Conservation (phyloP, 2,797 vertebrate species). For the Leptoclinus maculatus region DNA sequence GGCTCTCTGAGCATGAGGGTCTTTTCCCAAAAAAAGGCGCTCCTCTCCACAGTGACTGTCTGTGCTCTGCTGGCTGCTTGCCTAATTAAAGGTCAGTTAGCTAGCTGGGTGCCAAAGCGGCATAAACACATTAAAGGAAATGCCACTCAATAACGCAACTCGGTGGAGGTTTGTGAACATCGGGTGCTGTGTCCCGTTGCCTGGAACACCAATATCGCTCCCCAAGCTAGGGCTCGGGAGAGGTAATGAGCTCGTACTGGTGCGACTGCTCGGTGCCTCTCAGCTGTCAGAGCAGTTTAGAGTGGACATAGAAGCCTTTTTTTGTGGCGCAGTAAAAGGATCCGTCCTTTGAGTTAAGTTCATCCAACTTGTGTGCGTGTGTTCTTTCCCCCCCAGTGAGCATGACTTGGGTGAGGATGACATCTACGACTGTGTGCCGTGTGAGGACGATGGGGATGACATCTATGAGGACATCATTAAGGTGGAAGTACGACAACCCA, state of each 20-base stretch:
- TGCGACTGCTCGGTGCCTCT: slow-evolving; percentile 16
- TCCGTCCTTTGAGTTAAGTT: not conserved
- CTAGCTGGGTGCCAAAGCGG: slow-evolving; percentile 64
- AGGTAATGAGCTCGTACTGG: slow-evolving; percentile 6
- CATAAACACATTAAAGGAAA: slow-evolving; percentile 67
- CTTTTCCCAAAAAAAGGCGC: slow-evolving; percentile 34
- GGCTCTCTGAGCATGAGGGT: slow-evolving; percentile 37
- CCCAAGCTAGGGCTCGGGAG: slow-evolving; percentile 8
- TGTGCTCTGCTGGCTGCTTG: slow-evolving; percentile 59
- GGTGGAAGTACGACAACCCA: slow-evolving; percentile 98
- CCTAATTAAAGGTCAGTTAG: slow-evolving; percentile 79
- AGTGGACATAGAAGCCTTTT: not conserved
- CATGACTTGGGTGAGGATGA: slow-evolving; percentile 97
- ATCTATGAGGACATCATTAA: slow-evolving; percentile 99
- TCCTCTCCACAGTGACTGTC: slow-evolving; percentile 61
- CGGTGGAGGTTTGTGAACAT: slow-evolving; percentile 40
- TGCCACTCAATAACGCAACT: slow-evolving; percentile 45
- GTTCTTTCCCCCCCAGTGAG: slow-evolving; percentile 82
- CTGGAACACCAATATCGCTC: not conserved
- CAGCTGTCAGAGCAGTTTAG: slow-evolving; percentile 13
- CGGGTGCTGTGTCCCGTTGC: slow-evolving; percentile 1
- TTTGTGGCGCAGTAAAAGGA: not conserved
- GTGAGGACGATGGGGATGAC: slow-evolving; percentile 96
- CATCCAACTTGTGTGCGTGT: not conserved
- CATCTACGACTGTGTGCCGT: slow-evolving; percentile 98